Evolutionary conservation across 1,140 invertebrate species (phyloP), one percentile per base, ranked within the genome.

Genomic region (Drosophila pruinosa): DNA sequence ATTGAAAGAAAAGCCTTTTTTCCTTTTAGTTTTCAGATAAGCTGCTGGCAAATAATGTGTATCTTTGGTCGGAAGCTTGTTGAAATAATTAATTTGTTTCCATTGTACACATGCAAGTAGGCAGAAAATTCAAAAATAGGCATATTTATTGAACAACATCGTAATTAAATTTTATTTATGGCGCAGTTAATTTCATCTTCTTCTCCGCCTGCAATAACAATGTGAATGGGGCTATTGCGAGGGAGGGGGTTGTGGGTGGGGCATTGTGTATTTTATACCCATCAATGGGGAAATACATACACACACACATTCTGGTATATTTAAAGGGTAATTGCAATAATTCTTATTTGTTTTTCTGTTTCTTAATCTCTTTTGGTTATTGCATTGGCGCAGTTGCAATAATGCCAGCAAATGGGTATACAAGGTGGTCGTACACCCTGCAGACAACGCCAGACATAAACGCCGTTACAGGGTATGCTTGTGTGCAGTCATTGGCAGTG

Each of bases 91-190:
- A 26, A 24, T 24, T 24, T 47, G 43, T 47, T 47, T 15, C n/a
- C n/a, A n/a, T n/a, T 47, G 43, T 47, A 8, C 8, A 2, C 8
- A 62, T 56, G 38, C 14, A 53, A 34, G 47, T 50, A 28, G 24
- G 12, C 10, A 26, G 39, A 59, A 48, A 56, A 47, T 56, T 26
- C 6, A 36, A 50, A 59, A 71, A 62, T 73, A 63, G 41, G 28
- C 48, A 61, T 26, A 67, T 58, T 71, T 28, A 45, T 39, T 57
- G 38, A 68, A 63, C 50, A 59, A 54, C 39, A 52, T n/a, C 31
- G 72, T 72, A 75, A 81, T 82, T 78, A 61, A 78, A 72, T 59
- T 72, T 72, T 53, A 83, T 83, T 78, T 68, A 83, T 83, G 53
- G 19, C 58, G 54, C 50, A 70, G 19, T 64, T 62, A 74, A 70